These are phyloP conservation scores for Eulemur macaco DNA, from an alignment of 2,113 vertebrate species.

Conservation along the genomic window DNA sequence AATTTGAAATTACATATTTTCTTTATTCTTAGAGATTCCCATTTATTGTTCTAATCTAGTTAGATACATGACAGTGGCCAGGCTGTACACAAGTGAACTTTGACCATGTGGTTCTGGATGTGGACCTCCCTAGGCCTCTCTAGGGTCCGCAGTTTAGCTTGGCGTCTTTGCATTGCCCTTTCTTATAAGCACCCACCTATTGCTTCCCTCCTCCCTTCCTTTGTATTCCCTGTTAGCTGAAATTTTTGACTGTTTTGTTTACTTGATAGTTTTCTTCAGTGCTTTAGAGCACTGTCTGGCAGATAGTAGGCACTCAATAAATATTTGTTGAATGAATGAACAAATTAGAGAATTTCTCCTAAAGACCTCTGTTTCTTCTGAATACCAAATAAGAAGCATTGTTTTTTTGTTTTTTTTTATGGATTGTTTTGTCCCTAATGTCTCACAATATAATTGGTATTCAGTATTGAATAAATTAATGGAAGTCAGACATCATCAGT, in stretches of 20 bases:
- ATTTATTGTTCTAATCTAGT: not conserved
- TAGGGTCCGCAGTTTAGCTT: not conserved
- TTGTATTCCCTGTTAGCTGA: not conserved
- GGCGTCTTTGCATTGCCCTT: not conserved
- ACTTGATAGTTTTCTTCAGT: not conserved
- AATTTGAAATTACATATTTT: not conserved
- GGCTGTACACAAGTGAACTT: not conserved
- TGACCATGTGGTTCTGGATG: not conserved
- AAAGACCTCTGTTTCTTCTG: constrained; percentile 20
- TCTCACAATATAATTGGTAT: not conserved
- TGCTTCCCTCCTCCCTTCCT: not conserved
- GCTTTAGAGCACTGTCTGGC: not conserved
- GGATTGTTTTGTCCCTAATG: not conserved
- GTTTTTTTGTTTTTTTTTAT: not conserved
- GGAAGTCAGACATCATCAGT: not conserved
- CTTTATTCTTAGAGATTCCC: not conserved
- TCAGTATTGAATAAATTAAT: not conserved
- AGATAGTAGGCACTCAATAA: not conserved
- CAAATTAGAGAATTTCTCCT: constrained; percentile 20
- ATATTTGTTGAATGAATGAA: not conserved
- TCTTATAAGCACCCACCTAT: not conserved
- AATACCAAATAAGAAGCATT: constrained; percentile 12
- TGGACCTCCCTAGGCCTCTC: not conserved
- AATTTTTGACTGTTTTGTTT: not conserved
- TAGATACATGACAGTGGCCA: not conserved